phyloP scores from a whole-genome alignment of 2,797 vertebrate genomes.

The Heterohyrax brucei region DNA sequence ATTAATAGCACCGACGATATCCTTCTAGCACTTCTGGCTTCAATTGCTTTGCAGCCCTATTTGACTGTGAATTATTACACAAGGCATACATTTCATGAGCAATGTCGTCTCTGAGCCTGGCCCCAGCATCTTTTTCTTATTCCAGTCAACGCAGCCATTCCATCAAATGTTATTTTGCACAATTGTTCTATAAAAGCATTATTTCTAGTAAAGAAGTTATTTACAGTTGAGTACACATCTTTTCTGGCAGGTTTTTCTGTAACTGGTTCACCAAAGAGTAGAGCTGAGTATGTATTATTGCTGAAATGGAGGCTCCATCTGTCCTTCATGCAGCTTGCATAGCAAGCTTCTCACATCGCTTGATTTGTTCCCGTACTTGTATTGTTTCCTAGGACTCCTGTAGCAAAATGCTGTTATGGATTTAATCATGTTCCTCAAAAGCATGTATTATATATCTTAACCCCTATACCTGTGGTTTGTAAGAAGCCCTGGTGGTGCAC shows the following conservation, averaged over 20 bases:
- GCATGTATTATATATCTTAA: too few relatives aligned
- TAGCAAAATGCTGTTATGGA: too few relatives aligned
- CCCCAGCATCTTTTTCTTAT: neutral
- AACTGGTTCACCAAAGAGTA: slow-evolving; percentile 55
- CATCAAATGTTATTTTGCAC: slow-evolving; percentile 51
- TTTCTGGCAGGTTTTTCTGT: slow-evolving; percentile 14
- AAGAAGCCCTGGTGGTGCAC: too few relatives aligned
- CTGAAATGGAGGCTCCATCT: neutral
- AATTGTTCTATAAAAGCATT: neutral
- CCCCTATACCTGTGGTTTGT: too few relatives aligned
- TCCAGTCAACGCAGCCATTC: slow-evolving; percentile 30
- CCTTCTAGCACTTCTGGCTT: neutral
- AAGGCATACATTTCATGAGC: neutral
- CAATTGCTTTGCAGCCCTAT: neutral
- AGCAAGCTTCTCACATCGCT: neutral
- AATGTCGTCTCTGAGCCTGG: neutral
- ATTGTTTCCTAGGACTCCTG: too few relatives aligned
- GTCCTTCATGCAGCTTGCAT: neutral
- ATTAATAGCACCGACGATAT: neutral
- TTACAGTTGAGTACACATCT: slow-evolving; percentile 33
- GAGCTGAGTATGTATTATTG: slow-evolving; percentile 1
- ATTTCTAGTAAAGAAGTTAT: slow-evolving; percentile 23
- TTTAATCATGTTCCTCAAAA: too few relatives aligned
- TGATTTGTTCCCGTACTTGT: slow-evolving; percentile 48
- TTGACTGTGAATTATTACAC: neutral